These are phyloP conservation scores for Gracilinanus agilis DNA, from an alignment of 2,113 vertebrate species.

Conservation along the genomic window DNA sequence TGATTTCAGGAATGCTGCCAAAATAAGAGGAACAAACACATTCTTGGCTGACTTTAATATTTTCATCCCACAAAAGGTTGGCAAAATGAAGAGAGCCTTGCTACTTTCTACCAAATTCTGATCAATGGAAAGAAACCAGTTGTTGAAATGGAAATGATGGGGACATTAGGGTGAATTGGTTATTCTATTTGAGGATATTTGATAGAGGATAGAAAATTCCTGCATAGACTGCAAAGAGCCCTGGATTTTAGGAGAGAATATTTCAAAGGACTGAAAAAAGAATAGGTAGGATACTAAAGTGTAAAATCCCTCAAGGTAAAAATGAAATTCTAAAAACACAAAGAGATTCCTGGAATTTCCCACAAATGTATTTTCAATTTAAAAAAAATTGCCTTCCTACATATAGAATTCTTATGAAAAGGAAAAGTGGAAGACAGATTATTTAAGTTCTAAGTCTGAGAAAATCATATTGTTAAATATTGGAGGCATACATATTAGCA, in stretches of 20 bases:
- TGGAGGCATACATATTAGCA: neutral
- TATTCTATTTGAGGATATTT: neutral
- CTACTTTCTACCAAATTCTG: neutral
- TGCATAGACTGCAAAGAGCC: neutral
- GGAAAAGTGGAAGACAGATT: neutral
- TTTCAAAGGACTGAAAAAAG: neutral
- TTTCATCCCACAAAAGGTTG: neutral
- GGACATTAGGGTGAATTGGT: neutral
- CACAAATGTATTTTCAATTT: too few species aligned
- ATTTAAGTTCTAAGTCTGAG: neutral
- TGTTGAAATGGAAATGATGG: neutral
- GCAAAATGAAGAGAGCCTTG: neutral
- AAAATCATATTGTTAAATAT: neutral
- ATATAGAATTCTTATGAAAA: neutral
- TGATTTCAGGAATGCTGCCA: neutral
- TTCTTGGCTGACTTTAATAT: neutral
- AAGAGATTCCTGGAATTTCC: neutral
- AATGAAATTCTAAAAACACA: neutral
- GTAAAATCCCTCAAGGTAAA: neutral
- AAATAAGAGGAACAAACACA: neutral
- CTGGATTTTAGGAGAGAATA: neutral
- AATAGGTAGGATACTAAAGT: neutral
- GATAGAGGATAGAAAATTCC: neutral
- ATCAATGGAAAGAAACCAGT: neutral
- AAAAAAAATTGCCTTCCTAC: too few species aligned